Evolutionary conservation across 2,888 invertebrate species (phyloP).

Genomic region (Leptarthrus brevirostris): DNA sequence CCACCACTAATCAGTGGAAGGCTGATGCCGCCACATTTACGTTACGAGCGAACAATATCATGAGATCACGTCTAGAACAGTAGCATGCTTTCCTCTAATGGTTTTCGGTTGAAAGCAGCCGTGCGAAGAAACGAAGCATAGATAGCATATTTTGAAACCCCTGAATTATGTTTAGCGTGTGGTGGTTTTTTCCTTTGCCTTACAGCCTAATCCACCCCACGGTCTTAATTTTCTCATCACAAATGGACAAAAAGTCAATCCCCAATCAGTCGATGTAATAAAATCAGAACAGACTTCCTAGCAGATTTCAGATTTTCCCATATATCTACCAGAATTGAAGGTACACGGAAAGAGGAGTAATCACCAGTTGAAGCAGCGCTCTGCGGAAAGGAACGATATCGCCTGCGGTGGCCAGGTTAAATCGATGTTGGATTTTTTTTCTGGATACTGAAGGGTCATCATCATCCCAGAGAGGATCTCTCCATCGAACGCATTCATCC

Average conservation of each 20-base stretch:
- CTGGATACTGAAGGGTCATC: slow-evolving; percentile 18
- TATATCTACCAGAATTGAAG: slow-evolving; percentile 37
- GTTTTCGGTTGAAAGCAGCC: not conserved
- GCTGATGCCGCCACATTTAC: slow-evolving; percentile 5
- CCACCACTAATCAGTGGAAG: slow-evolving; percentile 31
- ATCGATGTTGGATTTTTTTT: slow-evolving; percentile 30
- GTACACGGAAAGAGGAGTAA: slow-evolving; percentile 46
- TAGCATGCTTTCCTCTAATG: slow-evolving; percentile 43
- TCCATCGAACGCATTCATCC: slow-evolving; percentile 3
- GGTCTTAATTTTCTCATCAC: slow-evolving; percentile 49
- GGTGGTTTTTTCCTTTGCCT: slow-evolving; percentile 9
- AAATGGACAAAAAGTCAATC: slow-evolving; percentile 45
- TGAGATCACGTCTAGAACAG: slow-evolving; percentile 48
- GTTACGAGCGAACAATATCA: slow-evolving; percentile 38
- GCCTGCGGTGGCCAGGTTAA: slow-evolving; percentile 47
- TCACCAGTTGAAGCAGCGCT: slow-evolving; percentile 28
- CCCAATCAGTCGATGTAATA: slow-evolving; percentile 38
- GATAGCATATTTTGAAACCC: slow-evolving; percentile 34
- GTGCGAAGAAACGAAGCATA: not conserved
- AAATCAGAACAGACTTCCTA: slow-evolving; percentile 35
- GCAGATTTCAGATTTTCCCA: slow-evolving; percentile 42
- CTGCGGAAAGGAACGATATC: slow-evolving; percentile 38
- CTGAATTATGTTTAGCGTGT: slow-evolving; percentile 37
- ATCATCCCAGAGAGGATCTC: slow-evolving; percentile 26
- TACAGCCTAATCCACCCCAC: slow-evolving; percentile 44